phyloP scores from a whole-genome alignment of 1,140 invertebrate genomes.

The Leptestheria dahalacensis region DNA sequence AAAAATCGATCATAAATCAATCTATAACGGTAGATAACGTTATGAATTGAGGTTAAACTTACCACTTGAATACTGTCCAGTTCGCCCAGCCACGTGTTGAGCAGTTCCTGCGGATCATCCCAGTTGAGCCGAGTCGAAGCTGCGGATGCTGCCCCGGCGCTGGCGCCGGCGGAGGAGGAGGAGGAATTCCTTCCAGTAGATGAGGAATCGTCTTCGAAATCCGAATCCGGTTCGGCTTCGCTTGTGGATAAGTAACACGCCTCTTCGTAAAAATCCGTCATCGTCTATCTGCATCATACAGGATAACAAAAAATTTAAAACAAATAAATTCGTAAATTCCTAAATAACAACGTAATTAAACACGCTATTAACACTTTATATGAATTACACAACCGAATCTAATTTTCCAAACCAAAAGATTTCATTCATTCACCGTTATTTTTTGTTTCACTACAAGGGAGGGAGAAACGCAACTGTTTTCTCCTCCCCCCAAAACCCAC shows the following conservation, averaged over 20 bases:
- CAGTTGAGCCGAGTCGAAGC: neutral
- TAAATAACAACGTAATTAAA: neutral
- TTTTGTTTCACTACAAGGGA: neutral
- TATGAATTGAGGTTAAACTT: slow-evolving; percentile 28
- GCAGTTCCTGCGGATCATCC: slow-evolving; percentile 41
- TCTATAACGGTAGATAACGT: no score
- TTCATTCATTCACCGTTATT: neutral
- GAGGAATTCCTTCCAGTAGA: no score
- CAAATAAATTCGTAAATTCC: neutral
- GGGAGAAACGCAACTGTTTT: neutral
- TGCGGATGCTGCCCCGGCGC: no score
- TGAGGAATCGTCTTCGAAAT: slow-evolving; percentile 6
- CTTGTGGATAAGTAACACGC: slow-evolving; percentile 12
- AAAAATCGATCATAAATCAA: no score
- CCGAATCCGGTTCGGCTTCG: slow-evolving; percentile 15
- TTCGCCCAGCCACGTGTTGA: slow-evolving; percentile 48
- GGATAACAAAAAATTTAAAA: neutral
- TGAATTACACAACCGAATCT: neutral
- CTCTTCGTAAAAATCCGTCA: slow-evolving; percentile 15
- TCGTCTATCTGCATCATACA: neutral
- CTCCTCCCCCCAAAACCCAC: neutral
- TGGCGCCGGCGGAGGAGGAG: no score
- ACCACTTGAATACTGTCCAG: slow-evolving; percentile 45
- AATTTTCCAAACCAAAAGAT: neutral
- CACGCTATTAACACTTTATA: no score